Evolutionary conservation across 1,140 invertebrate species (phyloP).

Genomic region (Drosophila parvula): DNA sequence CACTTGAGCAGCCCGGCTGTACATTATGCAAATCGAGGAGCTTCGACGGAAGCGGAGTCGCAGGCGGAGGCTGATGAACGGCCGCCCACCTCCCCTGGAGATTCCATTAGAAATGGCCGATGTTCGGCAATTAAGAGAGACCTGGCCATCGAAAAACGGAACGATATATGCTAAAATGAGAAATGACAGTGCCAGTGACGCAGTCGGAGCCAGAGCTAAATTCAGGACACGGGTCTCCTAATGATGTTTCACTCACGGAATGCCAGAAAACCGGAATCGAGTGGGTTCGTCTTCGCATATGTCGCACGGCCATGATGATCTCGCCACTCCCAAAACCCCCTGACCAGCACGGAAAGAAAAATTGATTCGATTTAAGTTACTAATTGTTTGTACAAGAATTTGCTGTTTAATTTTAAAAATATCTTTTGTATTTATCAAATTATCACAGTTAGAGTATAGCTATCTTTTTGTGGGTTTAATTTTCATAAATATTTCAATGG

Average conservation of each 20-base stretch:
- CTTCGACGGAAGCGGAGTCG: neutral
- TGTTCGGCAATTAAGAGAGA: constrained; percentile 53
- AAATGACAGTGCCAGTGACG: constrained; percentile 13
- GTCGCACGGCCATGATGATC: constrained; percentile 22
- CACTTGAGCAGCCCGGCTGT: constrained; percentile 25
- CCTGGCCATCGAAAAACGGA: constrained; percentile 26
- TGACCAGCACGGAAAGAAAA: neutral
- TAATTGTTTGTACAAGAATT: too few relatives aligned
- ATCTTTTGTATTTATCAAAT: neutral
- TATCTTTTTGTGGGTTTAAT: neutral
- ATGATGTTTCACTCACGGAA: constrained; percentile 51
- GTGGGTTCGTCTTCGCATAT: constrained; percentile 39
- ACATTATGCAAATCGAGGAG: constrained; percentile 43
- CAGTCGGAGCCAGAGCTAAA: neutral
- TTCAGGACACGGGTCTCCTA: constrained; percentile 31
- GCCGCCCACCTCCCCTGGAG: neutral
- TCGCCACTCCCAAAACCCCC: neutral
- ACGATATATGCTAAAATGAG: constrained; percentile 63
- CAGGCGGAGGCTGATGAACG: constrained; percentile 34
- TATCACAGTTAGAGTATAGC: neutral
- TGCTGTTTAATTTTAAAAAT: neutral
- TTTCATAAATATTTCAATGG: neutral
- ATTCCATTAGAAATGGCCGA: constrained; percentile 42
- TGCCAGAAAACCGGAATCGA: constrained; percentile 35
- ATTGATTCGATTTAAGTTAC: neutral